Evolutionary conservation across 2,113 vertebrate species (phyloP).

Genomic region (Conger conger): DNA sequence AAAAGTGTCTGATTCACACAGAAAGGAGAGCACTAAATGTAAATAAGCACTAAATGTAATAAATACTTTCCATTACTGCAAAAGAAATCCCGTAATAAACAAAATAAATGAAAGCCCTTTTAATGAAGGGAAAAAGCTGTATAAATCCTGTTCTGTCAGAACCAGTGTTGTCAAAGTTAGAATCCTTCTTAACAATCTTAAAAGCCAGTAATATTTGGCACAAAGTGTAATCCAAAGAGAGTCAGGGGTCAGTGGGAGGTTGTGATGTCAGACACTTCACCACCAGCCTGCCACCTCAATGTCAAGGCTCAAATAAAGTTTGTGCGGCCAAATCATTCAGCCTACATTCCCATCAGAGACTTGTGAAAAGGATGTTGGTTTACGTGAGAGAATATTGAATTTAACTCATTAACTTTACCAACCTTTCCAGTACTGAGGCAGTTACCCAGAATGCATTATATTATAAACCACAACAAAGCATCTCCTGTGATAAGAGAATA

Average conservation of each 20-base stretch:
- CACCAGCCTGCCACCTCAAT: not conserved
- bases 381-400: not conserved
- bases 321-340: not conserved
- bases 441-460: not conserved
- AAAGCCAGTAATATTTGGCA: no score
- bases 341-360: not conserved
- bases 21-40: no score
- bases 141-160: no score
- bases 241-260: not conserved
- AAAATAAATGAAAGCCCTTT: no score
- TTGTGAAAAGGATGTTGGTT: not conserved
- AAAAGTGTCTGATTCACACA: no score
- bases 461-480: not conserved
- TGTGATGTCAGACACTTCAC: not conserved
- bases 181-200: no score
- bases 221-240: no score
- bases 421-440: not conserved
- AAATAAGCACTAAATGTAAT: no score
- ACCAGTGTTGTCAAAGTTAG: no score
- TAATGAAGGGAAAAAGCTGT: no score
- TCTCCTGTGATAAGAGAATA: not conserved
- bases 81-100: no score
- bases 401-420: not conserved
- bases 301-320: not conserved
- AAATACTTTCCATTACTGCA: no score